Base-by-base conservation (phyloP, 2,113 vertebrate genomes). In the Pardalotus punctatus region DNA sequence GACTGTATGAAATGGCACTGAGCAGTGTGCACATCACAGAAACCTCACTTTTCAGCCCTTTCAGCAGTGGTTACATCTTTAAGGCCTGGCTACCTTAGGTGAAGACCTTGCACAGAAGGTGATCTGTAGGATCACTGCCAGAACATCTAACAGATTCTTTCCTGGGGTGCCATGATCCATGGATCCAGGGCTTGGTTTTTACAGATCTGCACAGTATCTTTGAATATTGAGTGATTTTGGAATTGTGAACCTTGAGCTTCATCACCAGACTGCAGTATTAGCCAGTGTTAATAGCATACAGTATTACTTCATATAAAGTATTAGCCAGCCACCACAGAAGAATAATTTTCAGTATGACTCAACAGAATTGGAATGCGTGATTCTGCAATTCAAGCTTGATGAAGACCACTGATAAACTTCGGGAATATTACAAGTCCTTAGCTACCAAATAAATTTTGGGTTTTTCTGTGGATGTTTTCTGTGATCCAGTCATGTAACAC, bases 1-100 rank as follows among this genome's bases (percentile, higher is more conserved):
- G 43, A 11, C 27, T 73, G 20, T 50, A 42, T 40, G 19, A 47
- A 78, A 50, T 14, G 17, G 23, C 43, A 47, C 22, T 3, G 20
- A 43, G 57, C 23, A 51, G 27, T 0, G 1, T 36, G n/a, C 11
- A 48, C 12, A 7, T 15, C 14, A 20, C 0, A 66, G 38, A 91
- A 84, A 81, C 57, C 23, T 86, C 60, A 33, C 21, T 71, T 74
- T 54, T 86, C 43, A 8, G 2, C 27, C 20, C 6, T 81, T 53
- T 53, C 24, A 20, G 24, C 5, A 22, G 28, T 29, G 19, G 19
- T 50, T 74, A 15, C n/a, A 22, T 40, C 73, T 66, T 64, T 50
- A 62, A 73, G 53, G 70, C 11, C 20, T 28, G 21, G 14, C 15
- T 71, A 22, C 6, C 16, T 42, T 29, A 21, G 51, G 27, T 31